Evolutionary conservation across 1,140 invertebrate genomes (phyloP), one percentile per base, ranked within the genome.

Genomic region (Papilio aristodemus): DNA sequence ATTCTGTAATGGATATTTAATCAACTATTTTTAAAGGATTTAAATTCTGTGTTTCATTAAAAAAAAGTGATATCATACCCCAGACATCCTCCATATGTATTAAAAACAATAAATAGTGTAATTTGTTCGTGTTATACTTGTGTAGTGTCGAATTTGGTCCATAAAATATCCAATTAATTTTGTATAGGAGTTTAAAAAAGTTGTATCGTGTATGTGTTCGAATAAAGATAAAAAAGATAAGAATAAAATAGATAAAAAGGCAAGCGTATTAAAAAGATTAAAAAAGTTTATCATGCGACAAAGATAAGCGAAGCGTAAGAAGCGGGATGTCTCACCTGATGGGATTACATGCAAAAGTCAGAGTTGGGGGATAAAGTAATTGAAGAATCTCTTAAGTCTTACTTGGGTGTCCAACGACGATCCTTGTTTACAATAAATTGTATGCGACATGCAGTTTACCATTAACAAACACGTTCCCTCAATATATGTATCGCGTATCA

Each of bases 381-480:
- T 76, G 73, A 80, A 83, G 84, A 78, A 79, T 80, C 70, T 78
- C 77, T 79, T 80, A 73, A 81, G 76, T 84, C 86, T 90, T 87
- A 90, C 88, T 88, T 87, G 86, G 77, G 74, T 83, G 76, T 91
- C 87, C 89, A 89, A 88, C 89, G 89, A 91, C 89, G 89, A 89
- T 91, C 88, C 85, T 86, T 81, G 73, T 78, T 89, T 83, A 87
- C 81, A 87, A 81, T 77, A 74, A 71, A 72, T 75, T 70, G 76
- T 74, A 80, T 77, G 76, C 78, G 77, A 71, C 69, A 71, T 73
- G 79, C 85, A 90, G 86, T 83, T 87, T 77, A 68, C 54, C 72
- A 74, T 75, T 59, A 70, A 72, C 71, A 77, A 69, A 80, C 75
- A 77, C 75, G 36, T 69, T 71, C 60, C 70, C 71, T 76, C 43